Conservation (phyloP, 2,797 vertebrate species). For the Otolemur crassicaudatus region DNA sequence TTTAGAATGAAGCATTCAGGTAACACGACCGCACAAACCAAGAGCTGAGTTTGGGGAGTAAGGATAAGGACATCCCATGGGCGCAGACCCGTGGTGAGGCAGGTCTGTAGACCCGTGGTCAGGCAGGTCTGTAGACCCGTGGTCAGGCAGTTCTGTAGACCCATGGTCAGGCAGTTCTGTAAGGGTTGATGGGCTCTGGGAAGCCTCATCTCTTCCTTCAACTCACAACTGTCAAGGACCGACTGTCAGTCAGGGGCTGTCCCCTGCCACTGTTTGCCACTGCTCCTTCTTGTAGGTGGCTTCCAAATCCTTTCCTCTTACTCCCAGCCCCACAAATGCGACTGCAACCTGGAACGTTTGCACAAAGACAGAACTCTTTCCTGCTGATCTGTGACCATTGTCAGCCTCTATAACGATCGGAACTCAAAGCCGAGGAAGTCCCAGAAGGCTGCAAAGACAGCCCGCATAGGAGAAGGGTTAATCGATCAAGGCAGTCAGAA, state of each 20-base stretch:
- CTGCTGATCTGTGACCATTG: conserved; percentile 27
- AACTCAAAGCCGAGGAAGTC: conserved; percentile 13
- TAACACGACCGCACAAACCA: background rate
- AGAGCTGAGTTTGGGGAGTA: background rate
- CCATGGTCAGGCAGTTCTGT: too few species aligned
- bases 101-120: too few species aligned
- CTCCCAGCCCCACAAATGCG: background rate
- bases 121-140: too few species aligned
- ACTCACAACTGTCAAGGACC: background rate
- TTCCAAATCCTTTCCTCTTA: conserved; percentile 35
- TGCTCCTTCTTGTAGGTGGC: background rate
- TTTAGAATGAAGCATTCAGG: background rate
- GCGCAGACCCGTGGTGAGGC: too few species aligned
- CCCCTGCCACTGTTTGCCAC: too few species aligned
- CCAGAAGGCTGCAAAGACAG: conserved; percentile 30
- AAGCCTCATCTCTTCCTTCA: conserved; percentile 44
- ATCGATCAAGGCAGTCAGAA: background rate
- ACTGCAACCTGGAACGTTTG: conserved; percentile 27
- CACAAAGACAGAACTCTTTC: conserved; percentile 46
- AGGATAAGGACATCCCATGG: background rate
- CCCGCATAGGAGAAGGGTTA: background rate
- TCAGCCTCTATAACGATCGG: conserved; percentile 45
- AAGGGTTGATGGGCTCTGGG: background rate
- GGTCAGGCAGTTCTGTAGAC: too few species aligned
- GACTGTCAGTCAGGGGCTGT: background rate